phyloP scores from a whole-genome alignment of 2,113 vertebrate genomes.

The Gallinago jamesoni region DNA sequence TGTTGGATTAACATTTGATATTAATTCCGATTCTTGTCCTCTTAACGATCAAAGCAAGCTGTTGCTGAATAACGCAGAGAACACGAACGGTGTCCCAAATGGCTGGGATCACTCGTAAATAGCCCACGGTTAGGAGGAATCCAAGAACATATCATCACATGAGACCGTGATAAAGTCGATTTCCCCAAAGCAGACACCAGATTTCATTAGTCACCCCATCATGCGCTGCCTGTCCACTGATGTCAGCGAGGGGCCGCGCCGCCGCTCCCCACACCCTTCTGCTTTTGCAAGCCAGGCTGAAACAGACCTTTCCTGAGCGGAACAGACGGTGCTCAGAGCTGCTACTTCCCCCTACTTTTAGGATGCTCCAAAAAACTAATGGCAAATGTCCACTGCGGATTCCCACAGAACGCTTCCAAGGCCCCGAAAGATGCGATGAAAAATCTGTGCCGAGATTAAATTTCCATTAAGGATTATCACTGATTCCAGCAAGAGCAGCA shows the following conservation, averaged over 20 bases:
- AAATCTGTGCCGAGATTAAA: not conserved
- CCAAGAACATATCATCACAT: constrained; percentile 38
- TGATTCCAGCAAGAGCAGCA: not conserved
- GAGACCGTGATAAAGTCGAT: constrained; percentile 9
- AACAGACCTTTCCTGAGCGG: not conserved
- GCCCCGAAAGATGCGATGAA: not conserved
- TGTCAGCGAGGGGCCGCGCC: not conserved
- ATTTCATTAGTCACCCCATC: constrained; percentile 58
- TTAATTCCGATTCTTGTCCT: not conserved
- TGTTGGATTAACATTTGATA: constrained; percentile 4
- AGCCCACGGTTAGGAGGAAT: not conserved
- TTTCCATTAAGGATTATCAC: not conserved
- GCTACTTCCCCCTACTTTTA: not conserved
- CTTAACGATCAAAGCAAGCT: not conserved
- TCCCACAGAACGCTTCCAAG: not conserved
- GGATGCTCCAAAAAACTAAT: not conserved
- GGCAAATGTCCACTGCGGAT: not conserved
- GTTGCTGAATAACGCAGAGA: not conserved
- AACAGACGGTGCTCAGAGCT: not conserved
- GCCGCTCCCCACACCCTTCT: constrained; percentile 28
- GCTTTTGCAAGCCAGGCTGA: constrained; percentile 30
- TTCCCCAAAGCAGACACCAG: constrained; percentile 2
- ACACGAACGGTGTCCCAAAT: not conserved
- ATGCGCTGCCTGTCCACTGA: constrained; percentile 23
- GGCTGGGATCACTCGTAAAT: not conserved